phyloP scores from a whole-genome alignment of 2,888 invertebrate genomes.

The Stenodema calcarata region DNA sequence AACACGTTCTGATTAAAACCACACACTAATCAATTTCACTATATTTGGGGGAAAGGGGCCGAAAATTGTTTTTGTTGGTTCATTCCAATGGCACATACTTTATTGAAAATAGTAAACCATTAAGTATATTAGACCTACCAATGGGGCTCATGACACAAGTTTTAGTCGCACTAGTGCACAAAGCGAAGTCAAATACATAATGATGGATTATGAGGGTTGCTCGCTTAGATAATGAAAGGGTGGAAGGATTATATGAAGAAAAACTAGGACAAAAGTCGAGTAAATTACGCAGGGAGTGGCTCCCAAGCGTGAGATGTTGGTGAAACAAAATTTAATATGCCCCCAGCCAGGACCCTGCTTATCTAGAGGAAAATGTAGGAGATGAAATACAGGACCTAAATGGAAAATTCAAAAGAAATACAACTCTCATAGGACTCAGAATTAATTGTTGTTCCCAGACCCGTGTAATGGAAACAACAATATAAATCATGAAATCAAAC shows the following conservation, averaged over 20 bases:
- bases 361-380: not conserved
- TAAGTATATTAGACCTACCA: too few species aligned
- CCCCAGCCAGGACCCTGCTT: not conserved
- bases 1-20: too few species aligned
- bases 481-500: too few species aligned
- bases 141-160: too few species aligned
- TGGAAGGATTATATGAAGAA: not conserved
- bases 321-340: not conserved
- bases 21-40: too few species aligned
- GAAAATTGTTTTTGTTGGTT: too few species aligned
- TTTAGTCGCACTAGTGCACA: not conserved
- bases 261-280: not conserved
- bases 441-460: not conserved
- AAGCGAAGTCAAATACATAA: not conserved
- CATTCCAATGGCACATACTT: too few species aligned
- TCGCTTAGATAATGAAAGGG: constrained; percentile 25
- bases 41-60: too few species aligned
- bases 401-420: not conserved
- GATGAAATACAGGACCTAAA: not conserved
- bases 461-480: too few species aligned
- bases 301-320: not conserved
- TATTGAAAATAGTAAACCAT: too few species aligned
- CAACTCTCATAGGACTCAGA: not conserved
- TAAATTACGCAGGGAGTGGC: constrained; percentile 5
- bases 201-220: not conserved